phyloP scores from a whole-genome alignment of 1,140 invertebrate species.

The Orchestia grillus region DNA sequence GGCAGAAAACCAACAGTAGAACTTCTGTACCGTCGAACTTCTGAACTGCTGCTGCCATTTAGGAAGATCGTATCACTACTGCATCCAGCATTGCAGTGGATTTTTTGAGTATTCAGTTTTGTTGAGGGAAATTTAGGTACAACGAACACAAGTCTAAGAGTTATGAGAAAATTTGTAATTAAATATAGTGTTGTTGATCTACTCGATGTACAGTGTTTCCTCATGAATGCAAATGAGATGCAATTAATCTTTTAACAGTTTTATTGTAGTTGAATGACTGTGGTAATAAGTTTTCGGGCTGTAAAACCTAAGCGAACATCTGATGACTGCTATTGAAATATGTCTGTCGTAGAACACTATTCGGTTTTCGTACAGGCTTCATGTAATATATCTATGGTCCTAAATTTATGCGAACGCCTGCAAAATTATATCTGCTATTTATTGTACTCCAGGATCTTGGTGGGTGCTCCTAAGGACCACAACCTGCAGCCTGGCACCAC shows the following conservation, averaged over 20 bases:
- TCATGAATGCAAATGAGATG: neutral
- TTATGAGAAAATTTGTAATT: neutral
- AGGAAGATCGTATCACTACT: too few species aligned
- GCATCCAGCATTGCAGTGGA: too few species aligned
- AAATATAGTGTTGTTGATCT: neutral
- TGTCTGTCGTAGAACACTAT: neutral
- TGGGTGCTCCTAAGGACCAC: slow-evolving; percentile 90
- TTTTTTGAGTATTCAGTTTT: too few species aligned
- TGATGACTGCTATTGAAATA: neutral
- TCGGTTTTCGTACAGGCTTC: neutral
- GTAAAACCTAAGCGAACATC: neutral
- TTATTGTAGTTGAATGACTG: neutral
- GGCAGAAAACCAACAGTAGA: too few species aligned
- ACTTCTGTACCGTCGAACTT: too few species aligned
- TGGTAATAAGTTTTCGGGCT: neutral
- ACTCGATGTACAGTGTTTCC: neutral
- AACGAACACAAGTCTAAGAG: neutral
- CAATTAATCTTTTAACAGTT: neutral
- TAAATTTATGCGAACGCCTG: neutral
- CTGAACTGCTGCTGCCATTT: too few species aligned
- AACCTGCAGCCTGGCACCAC: slow-evolving; percentile 87
- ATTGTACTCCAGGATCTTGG: slow-evolving; percentile 80
- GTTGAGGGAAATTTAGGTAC: too few species aligned
- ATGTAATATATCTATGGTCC: neutral
- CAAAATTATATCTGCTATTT: neutral